Percentiles rank a stretch among this genome's conserved stretches.
Evolutionary conservation across 2,888 invertebrate species (phyloP).

Genomic region (Metellina segmentata): DNA sequence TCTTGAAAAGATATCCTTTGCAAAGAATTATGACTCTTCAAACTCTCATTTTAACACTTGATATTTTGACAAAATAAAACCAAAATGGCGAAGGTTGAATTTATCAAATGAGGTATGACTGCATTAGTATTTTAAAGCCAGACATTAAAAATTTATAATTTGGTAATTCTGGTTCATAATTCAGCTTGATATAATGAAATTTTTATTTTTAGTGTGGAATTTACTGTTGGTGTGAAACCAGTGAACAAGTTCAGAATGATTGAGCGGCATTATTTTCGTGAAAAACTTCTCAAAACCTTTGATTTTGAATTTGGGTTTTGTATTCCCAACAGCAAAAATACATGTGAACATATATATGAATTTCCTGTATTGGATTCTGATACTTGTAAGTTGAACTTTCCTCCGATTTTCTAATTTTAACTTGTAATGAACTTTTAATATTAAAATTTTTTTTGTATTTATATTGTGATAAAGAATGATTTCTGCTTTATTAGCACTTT

Average conservation of each 20-base stretch:
- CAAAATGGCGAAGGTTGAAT: not conserved
- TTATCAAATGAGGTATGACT: not conserved
- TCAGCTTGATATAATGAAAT: not conserved
- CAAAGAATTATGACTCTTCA: no score
- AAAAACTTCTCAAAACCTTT: conserved; percentile 96
- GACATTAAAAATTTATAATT: no score
- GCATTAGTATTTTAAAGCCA: not conserved
- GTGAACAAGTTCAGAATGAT: conserved; percentile 98
- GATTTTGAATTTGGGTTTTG: conserved; percentile 99
- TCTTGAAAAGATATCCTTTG: no score
- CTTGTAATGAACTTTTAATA: not conserved
- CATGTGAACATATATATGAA: conserved; percentile 99
- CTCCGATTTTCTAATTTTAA: not conserved
- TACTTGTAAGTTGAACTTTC: conserved; percentile 86
- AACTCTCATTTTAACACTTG: no score
- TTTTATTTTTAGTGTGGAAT: conserved; percentile 89
- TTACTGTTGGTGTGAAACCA: conserved; percentile 94
- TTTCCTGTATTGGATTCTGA: conserved; percentile 94
- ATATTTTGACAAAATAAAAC: no score
- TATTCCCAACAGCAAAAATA: conserved; percentile 97
- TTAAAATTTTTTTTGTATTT: not conserved
- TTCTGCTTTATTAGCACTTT: no score
- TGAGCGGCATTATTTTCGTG: conserved; percentile 96
- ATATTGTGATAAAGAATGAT: no score
- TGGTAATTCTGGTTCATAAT: not conserved